Evolutionary conservation across 2,888 invertebrate genomes (phyloP).

Genomic region (Dione juno): DNA sequence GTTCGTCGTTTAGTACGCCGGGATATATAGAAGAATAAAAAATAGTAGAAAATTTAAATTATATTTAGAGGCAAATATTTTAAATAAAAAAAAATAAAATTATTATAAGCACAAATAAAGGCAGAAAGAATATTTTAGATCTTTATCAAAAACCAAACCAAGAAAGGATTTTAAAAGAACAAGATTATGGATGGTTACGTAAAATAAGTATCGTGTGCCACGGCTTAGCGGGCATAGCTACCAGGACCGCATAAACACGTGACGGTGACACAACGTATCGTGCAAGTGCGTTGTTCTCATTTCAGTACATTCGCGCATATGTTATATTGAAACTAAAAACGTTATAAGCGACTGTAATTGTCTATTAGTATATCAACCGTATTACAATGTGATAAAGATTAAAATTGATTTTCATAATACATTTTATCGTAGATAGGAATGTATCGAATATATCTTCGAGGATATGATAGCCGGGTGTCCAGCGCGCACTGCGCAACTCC

Average conservation of each 20-base stretch:
- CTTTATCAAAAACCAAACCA: background rate
- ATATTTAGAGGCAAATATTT: background rate
- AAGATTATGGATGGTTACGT: conserved; percentile 29
- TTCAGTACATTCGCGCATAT: conserved; percentile 47
- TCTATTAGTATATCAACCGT: conserved; percentile 27
- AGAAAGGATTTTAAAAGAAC: background rate
- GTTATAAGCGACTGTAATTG: conserved; percentile 20
- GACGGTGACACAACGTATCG: conserved; percentile 40
- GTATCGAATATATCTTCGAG: conserved; percentile 53
- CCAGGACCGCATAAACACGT: conserved; percentile 61
- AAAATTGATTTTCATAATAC: conserved; percentile 42
- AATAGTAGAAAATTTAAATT: background rate
- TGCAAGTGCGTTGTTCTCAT: conserved; percentile 41
- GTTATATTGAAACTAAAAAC: conserved; percentile 19
- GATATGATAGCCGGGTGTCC: conserved; percentile 72
- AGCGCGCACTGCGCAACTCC: conserved; percentile 84
- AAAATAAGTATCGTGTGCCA: conserved; percentile 75
- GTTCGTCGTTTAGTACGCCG: too few relatives aligned
- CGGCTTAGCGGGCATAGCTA: conserved; percentile 74
- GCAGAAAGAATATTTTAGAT: conserved; percentile 3
- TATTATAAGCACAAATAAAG: background rate
- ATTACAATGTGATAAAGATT: conserved; percentile 38
- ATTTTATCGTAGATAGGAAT: conserved; percentile 58
- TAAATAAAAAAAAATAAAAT: background rate
- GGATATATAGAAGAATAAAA: background rate